Evolutionary conservation across 53 echinoderm and acorn worm species (phyloP).

Genomic region (Glandiceps talaboti): DNA sequence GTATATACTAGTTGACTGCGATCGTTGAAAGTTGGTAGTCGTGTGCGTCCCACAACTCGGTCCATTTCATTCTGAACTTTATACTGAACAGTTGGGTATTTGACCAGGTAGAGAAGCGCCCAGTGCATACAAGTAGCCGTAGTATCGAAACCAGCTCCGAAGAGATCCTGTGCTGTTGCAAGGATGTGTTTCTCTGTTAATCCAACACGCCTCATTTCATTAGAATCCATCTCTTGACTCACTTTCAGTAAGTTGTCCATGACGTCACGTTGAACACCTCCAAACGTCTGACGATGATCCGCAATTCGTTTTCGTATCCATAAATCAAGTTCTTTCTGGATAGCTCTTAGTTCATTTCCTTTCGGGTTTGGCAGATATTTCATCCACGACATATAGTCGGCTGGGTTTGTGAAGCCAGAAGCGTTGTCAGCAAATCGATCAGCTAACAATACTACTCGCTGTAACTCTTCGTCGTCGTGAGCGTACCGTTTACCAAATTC

Average conservation of each 20-base stretch:
- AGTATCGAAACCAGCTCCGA: conserved; percentile 82
- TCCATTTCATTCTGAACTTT: conserved; percentile 57
- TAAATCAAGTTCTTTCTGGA: conserved; percentile 13
- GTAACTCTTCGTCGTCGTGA: conserved; percentile 32
- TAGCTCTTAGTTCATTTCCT: conserved; percentile 28
- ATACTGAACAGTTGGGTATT: conserved; percentile 51
- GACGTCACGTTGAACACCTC: conserved; percentile 50
- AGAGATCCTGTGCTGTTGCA: conserved; percentile 40
- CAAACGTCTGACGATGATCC: conserved; percentile 32
- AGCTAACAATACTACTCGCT: conserved; percentile 28
- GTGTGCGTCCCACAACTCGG: conserved; percentile 32
- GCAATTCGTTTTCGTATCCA: conserved; percentile 25
- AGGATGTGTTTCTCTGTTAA: conserved; percentile 33
- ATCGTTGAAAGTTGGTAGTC: conserved; percentile 39
- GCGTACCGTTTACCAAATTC: conserved; percentile 40
- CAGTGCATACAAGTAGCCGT: conserved; percentile 44
- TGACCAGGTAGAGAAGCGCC: conserved; percentile 40
- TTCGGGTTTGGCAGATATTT: conserved; percentile 44
- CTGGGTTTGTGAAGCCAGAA: conserved; percentile 37
- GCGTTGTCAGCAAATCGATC: conserved; percentile 40
- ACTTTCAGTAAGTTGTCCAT: conserved; percentile 56
- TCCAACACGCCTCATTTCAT: conserved; percentile 11
- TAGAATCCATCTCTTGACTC: conserved; percentile 9
- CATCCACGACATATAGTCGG: conserved; percentile 81
- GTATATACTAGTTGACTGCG: conserved; percentile 48